Percentiles rank a stretch among this genome's conserved stretches.
Conservation (phyloP, 2,113 vertebrate species). For the Canis aureus region DNA sequence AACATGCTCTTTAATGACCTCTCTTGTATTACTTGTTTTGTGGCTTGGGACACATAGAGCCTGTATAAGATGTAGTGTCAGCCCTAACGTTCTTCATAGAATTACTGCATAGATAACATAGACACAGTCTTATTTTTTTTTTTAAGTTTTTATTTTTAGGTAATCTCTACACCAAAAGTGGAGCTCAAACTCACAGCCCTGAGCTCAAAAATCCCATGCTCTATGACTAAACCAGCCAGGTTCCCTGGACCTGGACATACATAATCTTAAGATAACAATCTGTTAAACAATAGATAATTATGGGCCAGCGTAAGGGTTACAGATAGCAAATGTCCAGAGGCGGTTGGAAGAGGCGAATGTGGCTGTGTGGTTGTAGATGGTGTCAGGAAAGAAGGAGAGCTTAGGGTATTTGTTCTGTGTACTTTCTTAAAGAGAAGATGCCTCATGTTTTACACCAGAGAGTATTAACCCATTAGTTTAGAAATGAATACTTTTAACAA, state of each 20-base stretch:
- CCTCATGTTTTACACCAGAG: not conserved
- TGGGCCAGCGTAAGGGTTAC: not conserved
- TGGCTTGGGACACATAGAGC: not conserved
- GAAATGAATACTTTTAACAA: not conserved
- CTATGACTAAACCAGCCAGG: not conserved
- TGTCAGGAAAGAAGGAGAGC: not conserved
- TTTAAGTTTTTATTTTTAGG: not conserved
- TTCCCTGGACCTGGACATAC: not conserved
- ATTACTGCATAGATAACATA: not conserved
- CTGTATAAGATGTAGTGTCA: not conserved
- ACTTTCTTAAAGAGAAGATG: not conserved
- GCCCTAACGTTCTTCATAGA: not conserved
- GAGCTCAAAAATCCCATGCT: not conserved
- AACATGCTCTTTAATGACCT: not conserved
- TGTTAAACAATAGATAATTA: not conserved
- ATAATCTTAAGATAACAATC: not conserved
- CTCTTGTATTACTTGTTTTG: not conserved
- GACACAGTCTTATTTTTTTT: not conserved
- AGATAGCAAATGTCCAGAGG: not conserved
- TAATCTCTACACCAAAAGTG: not conserved
- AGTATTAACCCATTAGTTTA: not conserved
- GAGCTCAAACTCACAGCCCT: not conserved
- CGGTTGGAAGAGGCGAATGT: not conserved
- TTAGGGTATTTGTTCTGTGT: not conserved
- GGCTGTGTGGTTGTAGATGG: not conserved